phyloP scores from a whole-genome alignment of 2,797 vertebrate species.

The Tympanoctomys barrerae region DNA sequence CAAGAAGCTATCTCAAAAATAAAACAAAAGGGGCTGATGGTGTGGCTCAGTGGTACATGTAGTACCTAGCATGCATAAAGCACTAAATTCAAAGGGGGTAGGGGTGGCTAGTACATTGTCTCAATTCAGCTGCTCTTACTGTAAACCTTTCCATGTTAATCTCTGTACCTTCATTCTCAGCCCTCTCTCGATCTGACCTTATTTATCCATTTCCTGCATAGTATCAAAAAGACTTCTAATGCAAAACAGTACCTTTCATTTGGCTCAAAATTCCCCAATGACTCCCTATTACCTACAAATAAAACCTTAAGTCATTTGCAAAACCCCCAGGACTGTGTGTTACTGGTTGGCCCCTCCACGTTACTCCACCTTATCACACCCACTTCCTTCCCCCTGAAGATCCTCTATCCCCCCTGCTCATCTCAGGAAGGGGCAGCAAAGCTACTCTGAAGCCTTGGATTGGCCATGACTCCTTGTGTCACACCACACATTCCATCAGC shows the following conservation, averaged over 20 bases:
- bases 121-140: not conserved
- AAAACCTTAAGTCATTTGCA: not conserved
- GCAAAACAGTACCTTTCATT: not conserved
- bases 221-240: slow-evolving; percentile 21
- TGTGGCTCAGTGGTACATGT: not conserved
- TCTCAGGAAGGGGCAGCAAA: not conserved
- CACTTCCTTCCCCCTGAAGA: not conserved
- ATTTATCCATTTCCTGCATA: not conserved
- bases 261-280: not conserved
- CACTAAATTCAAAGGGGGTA: not conserved
- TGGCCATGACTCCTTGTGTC: not conserved
- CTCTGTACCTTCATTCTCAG: not conserved
- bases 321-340: not conserved
- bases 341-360: not conserved
- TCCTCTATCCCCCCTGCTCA: not conserved
- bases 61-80: not conserved
- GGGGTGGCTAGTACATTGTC: not conserved
- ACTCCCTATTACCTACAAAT: not conserved
- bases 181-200: not conserved
- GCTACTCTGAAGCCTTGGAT: not conserved
- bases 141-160: not conserved
- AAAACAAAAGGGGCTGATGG: not conserved
- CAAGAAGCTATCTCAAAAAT: not conserved
- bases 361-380: not conserved
- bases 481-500: not conserved